Evolutionary conservation across 2,113 vertebrate species (phyloP).

Genomic region (Aegithalos caudatus): DNA sequence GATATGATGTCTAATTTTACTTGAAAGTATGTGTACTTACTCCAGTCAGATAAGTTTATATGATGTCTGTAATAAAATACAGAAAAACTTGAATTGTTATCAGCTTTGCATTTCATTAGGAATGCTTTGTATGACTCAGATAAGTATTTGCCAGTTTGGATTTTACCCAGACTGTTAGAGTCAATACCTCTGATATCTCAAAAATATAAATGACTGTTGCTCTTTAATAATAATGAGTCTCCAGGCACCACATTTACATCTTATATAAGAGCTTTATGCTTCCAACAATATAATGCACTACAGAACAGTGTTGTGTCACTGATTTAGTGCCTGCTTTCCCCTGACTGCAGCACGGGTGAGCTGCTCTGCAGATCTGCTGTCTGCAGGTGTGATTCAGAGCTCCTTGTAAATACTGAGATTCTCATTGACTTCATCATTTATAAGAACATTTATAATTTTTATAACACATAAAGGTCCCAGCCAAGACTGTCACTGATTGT

Average conservation of each 20-base stretch:
- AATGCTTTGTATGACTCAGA: neutral
- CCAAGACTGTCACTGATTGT: neutral
- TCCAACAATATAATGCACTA: neutral
- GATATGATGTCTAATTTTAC: neutral
- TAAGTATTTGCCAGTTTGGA: conserved; percentile 23
- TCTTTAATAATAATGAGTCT: neutral
- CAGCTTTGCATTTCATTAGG: conserved; percentile 32
- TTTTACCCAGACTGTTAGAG: conserved; percentile 10
- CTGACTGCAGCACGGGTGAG: neutral
- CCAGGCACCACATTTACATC: neutral
- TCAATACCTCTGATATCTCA: neutral
- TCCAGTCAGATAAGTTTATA: conserved; percentile 32
- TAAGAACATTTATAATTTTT: neutral
- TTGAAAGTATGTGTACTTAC: conserved; percentile 7
- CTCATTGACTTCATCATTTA: neutral
- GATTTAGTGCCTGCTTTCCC: neutral
- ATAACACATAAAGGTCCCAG: neutral
- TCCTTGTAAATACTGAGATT: neutral
- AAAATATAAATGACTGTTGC: neutral
- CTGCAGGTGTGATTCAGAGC: neutral
- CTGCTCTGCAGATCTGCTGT: neutral
- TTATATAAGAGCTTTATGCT: neutral
- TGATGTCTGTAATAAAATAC: conserved; percentile 34
- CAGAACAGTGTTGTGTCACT: neutral
- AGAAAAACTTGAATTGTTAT: neutral